Evolutionary conservation across 2,888 invertebrate species (phyloP), one percentile per base, ranked within the genome.

Genomic region (Perizoma affinitatum): DNA sequence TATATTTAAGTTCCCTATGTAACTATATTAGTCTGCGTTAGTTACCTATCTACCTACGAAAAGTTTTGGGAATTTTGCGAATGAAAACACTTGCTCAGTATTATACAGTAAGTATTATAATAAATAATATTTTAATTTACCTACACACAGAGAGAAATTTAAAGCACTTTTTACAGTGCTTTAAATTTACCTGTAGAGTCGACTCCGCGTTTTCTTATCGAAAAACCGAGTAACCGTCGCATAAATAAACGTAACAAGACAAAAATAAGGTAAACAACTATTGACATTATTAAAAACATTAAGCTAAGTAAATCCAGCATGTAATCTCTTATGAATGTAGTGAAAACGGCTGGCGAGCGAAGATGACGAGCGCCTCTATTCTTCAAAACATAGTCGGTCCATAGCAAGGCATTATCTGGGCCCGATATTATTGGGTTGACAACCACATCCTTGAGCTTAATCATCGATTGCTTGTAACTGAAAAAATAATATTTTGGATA

Each of bases 321-420:
- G 54, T 86, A 88, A 65, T 91, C 91, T 69, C 86, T 80, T 56
- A 81, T 71, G 65, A 83, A 83, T 6, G 86, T 78, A 7, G 85
- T 62, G 11, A 88, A 89, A 5, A 87, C 83, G 2, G 79, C 82
- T 9, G 92, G 81, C 6, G 93, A 88, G 8, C 88, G 86, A 5
- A 93, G 79, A 66, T 90, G 87, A 5, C 77, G 77, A 0, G 92
- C 90, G 0, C 91, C 91, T 33, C 83, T 76, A 60, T 93, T 85
- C 22, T 87, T 83, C 9, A 93, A 66, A 6, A 93, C 86, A 67
- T 93, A 93, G 61, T 94, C 93, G 4, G 93, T 93, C 93, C 93
- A 93, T 87, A 90, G 90, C 0, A 93, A 71, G 0, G 93, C 93
- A 49, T 85, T 84, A 44, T 93, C 92, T 2, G 91, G 90, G 1